Percentiles rank a stretch among this genome's conserved stretches.
Conservation (phyloP, 2,113 vertebrate genomes). For the Murina feae region DNA sequence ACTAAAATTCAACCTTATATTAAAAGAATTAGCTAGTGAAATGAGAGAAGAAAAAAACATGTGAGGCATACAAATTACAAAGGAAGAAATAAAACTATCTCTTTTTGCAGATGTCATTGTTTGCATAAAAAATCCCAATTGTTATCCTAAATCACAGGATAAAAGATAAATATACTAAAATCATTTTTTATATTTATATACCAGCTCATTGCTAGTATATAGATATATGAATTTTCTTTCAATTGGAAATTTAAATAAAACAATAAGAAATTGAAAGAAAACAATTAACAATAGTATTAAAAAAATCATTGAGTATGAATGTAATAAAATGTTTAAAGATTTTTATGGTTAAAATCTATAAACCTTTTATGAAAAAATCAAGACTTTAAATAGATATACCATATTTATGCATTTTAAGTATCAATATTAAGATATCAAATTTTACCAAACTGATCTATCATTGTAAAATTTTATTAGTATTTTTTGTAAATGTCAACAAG, state of each 20-base stretch:
- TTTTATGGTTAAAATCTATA: neutral
- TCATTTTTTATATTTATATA: neutral
- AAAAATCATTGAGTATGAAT: neutral
- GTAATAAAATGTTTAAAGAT: neutral
- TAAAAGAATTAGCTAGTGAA: neutral
- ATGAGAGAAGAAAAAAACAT: neutral
- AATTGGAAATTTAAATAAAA: neutral
- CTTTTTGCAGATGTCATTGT: neutral
- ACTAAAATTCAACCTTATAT: neutral
- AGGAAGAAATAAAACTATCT: neutral
- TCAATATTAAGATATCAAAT: neutral
- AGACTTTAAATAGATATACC: neutral
- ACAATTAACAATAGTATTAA: neutral
- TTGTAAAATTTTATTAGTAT: neutral
- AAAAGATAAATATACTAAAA: neutral
- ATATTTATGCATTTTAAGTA: neutral
- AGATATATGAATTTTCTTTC: neutral
- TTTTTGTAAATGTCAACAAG: neutral
- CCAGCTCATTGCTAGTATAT: neutral
- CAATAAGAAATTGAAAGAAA: neutral
- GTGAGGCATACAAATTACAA: neutral
- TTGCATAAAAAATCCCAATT: neutral
- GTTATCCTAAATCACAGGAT: neutral
- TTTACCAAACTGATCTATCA: neutral
- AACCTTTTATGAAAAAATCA: neutral